Evolutionary conservation across 2,113 vertebrate genomes (phyloP).

Genomic region (Neogobius melanostomus): DNA sequence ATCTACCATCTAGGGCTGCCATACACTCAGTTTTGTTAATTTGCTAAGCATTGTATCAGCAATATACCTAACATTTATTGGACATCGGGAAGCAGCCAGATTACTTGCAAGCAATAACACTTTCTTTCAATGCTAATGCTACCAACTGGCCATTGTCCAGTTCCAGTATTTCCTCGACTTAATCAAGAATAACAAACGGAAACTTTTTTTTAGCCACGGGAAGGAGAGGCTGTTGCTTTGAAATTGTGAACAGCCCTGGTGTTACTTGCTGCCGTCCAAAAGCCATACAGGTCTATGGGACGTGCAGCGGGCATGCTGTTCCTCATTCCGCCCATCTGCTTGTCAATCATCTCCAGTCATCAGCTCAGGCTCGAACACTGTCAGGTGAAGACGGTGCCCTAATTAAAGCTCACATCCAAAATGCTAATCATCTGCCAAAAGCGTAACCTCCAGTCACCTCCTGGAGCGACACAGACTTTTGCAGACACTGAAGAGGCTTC

Average conservation of each 20-base stretch:
- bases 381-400: slow-evolving; percentile 34
- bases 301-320: not conserved
- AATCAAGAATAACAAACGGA: too few species aligned
- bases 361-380: slow-evolving; percentile 26
- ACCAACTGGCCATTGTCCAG: not conserved
- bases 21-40: not conserved
- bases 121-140: not conserved
- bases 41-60: not conserved
- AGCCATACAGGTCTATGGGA: not conserved
- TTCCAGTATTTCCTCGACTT: not conserved
- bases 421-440: slow-evolving; percentile 47
- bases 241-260: not conserved
- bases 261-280: not conserved
- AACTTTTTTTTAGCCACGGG: too few species aligned
- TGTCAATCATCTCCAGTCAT: slow-evolving; percentile 35
- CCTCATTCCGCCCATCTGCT: not conserved
- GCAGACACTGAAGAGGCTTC: not conserved
- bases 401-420: slow-evolving; percentile 53
- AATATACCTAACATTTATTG: too few species aligned
- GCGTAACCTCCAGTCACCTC: slow-evolving; percentile 34
- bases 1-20: not conserved
- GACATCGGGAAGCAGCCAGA: too few species aligned
- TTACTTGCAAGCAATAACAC: too few species aligned
- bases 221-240: too few species aligned
- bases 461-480: slow-evolving; percentile 5